Evolutionary conservation across 2,888 invertebrate species (phyloP).

Genomic region (Gonocerus acuteangulatus): DNA sequence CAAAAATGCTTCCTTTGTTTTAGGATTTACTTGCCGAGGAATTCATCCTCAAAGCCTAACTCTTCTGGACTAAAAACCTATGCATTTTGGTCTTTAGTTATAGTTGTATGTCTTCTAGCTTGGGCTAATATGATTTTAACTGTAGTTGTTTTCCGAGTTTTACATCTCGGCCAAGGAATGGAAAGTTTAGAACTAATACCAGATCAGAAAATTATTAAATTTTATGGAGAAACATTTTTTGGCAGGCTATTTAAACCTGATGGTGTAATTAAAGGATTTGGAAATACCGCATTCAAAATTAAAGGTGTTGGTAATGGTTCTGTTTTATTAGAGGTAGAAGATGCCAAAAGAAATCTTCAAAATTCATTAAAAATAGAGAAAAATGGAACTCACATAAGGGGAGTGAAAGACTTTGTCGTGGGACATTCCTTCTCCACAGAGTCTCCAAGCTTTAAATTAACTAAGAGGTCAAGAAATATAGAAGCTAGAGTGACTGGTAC

Average conservation of each 20-base stretch:
- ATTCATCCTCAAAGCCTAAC: not conserved
- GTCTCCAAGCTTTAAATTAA: constrained; percentile 62
- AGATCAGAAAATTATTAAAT: constrained; percentile 64
- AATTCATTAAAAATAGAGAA: constrained; percentile 52
- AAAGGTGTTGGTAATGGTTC: constrained; percentile 43
- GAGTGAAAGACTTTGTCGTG: constrained; percentile 56
- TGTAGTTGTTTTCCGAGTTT: constrained; percentile 69
- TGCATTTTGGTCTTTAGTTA: constrained; percentile 66
- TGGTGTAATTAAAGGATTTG: constrained; percentile 53
- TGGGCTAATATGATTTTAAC: constrained; percentile 70
- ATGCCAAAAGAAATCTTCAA: constrained; percentile 39
- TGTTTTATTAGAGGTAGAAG: constrained; percentile 43
- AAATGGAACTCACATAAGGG: constrained; percentile 60
- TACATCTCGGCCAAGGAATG: constrained; percentile 65
- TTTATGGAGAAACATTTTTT: constrained; percentile 68
- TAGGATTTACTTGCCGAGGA: not conserved
- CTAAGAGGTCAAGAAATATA: constrained; percentile 50
- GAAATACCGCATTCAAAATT: constrained; percentile 45
- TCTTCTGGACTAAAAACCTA: constrained; percentile 38
- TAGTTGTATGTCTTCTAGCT: constrained; percentile 61
- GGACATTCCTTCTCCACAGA: constrained; percentile 68
- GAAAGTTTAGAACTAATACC: constrained; percentile 75
- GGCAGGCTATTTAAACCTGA: constrained; percentile 66
- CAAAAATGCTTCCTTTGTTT: not conserved
- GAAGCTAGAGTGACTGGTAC: constrained; percentile 52